phyloP scores from a whole-genome alignment of 2,113 vertebrate species.

The Plecotus auritus region DNA sequence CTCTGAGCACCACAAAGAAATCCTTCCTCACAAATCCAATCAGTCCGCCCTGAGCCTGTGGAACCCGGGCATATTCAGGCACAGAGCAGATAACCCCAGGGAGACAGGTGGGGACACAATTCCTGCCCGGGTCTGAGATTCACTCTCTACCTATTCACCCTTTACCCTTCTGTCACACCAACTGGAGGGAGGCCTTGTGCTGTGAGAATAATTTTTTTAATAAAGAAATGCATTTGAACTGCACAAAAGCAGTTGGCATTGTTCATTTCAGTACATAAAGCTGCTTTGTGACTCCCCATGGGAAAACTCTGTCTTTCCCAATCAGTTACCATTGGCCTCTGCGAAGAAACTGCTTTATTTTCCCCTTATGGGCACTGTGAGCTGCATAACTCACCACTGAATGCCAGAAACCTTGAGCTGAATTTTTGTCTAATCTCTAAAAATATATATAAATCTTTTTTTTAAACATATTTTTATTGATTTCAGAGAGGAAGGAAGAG shows the following conservation, averaged over 20 bases:
- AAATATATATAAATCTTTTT: neutral
- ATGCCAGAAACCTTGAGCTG: neutral
- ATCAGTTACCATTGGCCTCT: neutral
- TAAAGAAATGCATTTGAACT: neutral
- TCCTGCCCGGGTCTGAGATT: neutral
- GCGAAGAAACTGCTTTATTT: neutral
- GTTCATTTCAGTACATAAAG: fast-evolving
- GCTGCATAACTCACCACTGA: fast-evolving
- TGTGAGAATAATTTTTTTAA: neutral
- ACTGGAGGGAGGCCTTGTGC: neutral
- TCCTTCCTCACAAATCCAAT: neutral
- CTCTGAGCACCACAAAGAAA: neutral
- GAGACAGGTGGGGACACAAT: neutral
- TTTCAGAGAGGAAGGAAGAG: too few relatives aligned
- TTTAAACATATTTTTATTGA: too few relatives aligned
- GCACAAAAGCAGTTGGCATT: fast-evolving
- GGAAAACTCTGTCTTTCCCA: neutral
- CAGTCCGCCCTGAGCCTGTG: neutral
- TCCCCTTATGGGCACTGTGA: too few relatives aligned
- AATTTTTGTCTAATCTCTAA: neutral
- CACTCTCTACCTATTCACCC: neutral
- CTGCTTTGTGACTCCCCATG: neutral
- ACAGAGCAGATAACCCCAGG: neutral
- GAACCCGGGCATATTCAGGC: neutral
- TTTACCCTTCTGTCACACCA: neutral